A percentile compares a stretch with the other conserved stretches of the same genome.
Evolutionary conservation across 1,140 invertebrate species (phyloP).

Genomic region (Brachionus koreanus): DNA sequence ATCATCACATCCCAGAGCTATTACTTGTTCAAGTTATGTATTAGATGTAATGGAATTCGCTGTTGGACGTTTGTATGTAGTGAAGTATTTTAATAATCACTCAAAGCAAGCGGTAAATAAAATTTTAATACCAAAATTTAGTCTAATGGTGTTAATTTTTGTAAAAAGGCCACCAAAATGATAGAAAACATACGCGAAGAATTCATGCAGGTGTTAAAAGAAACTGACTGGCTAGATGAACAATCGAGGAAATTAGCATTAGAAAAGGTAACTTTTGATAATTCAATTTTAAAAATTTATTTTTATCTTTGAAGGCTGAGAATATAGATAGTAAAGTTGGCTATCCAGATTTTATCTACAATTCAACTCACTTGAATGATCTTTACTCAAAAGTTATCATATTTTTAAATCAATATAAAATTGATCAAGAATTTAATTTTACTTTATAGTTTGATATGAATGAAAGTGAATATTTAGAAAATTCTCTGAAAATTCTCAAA

Average conservation of each 20-base stretch:
- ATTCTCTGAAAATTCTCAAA: conserved; percentile 21
- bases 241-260: conserved; percentile 72
- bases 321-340: conserved; percentile 48
- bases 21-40: conserved; percentile 70
- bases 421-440: background rate
- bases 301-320: conserved; percentile 44
- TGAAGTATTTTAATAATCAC: conserved; percentile 75
- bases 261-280: conserved; percentile 64
- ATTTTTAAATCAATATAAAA: background rate
- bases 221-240: conserved; percentile 76
- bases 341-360: conserved; percentile 51
- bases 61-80: conserved; percentile 77
- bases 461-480: conserved; percentile 36
- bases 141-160: background rate
- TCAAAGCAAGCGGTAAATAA: conserved; percentile 65
- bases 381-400: conserved; percentile 48
- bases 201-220: conserved; percentile 70
- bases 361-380: conserved; percentile 48
- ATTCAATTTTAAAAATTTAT: background rate
- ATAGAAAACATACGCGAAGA: conserved; percentile 74
- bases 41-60: conserved; percentile 80
- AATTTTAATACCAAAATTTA: background rate
- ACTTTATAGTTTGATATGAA: background rate
- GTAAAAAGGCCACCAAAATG: conserved; percentile 73
- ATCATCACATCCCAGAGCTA: conserved; percentile 52